These are phyloP conservation scores for Dunckerocampus dactyliophorus DNA, from an alignment of 2,113 vertebrate species.

Conservation along the genomic window DNA sequence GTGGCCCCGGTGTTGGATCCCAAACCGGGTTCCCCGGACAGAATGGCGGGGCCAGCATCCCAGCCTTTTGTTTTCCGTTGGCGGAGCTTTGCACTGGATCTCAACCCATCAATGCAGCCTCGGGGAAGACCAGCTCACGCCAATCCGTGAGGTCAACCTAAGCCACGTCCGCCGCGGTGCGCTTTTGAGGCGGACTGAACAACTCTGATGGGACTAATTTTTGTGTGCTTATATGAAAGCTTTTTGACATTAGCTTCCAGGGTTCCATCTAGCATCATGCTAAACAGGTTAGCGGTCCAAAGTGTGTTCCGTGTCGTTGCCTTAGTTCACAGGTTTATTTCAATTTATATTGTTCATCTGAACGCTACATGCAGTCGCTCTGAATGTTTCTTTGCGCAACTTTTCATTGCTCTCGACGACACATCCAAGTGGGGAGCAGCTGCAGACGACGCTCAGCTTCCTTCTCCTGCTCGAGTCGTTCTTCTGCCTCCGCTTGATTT, in stretches of 20 bases:
- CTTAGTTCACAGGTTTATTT: too few relatives aligned
- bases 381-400: background rate
- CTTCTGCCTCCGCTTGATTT: too few relatives aligned
- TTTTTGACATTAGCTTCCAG: constrained; percentile 13
- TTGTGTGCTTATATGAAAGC: constrained; percentile 5
- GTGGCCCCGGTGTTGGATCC: constrained; percentile 16
- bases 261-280: background rate
- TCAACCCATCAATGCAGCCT: constrained; percentile 23
- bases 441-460: too few relatives aligned
- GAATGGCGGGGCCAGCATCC: constrained; percentile 42
- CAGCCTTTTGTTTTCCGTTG: constrained; percentile 49
- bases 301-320: too few relatives aligned
- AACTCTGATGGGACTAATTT: background rate
- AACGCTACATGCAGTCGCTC: constrained; percentile 6
- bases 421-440: too few relatives aligned
- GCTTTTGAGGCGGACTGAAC: constrained; percentile 1
- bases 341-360: constrained; percentile 6
- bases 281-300: background rate
- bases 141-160: constrained; percentile 39
- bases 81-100: constrained; percentile 59
- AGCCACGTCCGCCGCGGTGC: background rate
- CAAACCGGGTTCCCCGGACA: constrained; percentile 42
- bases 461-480: too few relatives aligned
- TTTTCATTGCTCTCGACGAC: too few relatives aligned
- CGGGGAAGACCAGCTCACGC: background rate